These are phyloP conservation scores for Sabellastarte sp. DNA, from an alignment of 2,888 invertebrate genomes.

Conservation along the genomic window DNA sequence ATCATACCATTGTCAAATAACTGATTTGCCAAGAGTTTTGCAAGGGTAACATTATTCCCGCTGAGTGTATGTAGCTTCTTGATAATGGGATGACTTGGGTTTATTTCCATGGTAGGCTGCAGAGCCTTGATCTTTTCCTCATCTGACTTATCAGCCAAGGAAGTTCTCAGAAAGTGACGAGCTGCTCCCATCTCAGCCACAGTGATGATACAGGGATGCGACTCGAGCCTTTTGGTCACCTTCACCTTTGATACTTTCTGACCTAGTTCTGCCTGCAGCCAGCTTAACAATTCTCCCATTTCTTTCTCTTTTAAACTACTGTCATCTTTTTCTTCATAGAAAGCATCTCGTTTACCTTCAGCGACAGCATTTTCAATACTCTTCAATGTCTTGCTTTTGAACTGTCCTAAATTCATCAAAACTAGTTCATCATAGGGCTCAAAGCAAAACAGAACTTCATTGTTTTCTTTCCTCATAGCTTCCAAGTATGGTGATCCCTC, in stretches of 20 bases:
- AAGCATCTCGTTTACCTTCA: conserved; percentile 62
- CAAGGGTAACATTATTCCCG: conserved; percentile 75
- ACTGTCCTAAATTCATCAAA: conserved; percentile 82
- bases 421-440: conserved; percentile 97
- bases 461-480: conserved; percentile 79
- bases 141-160: conserved; percentile 65
- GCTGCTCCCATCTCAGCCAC: conserved; percentile 97
- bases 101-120: conserved; percentile 90
- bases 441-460: conserved; percentile 92
- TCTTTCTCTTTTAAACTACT: conserved; percentile 61
- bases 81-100: conserved; percentile 77
- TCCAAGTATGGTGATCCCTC: conserved; percentile 95
- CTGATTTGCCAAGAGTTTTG: conserved; percentile 78
- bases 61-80: conserved; percentile 80
- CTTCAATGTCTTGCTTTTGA: conserved; percentile 73
- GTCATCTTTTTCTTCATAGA: background rate
- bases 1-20: conserved; percentile 93
- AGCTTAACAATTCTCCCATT: conserved; percentile 75
- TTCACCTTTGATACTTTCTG: conserved; percentile 66
- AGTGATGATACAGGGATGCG: conserved; percentile 88
- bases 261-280: conserved; percentile 74
- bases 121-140: conserved; percentile 84
- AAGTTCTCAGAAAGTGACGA: conserved; percentile 87
- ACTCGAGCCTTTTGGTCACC: conserved; percentile 79
- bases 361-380: conserved; percentile 94